Evolutionary conservation across 64 coral and sea anemone species (phyloP), one percentile per base, ranked within the genome.

Genomic region (Pocillopora verrucosa): DNA sequence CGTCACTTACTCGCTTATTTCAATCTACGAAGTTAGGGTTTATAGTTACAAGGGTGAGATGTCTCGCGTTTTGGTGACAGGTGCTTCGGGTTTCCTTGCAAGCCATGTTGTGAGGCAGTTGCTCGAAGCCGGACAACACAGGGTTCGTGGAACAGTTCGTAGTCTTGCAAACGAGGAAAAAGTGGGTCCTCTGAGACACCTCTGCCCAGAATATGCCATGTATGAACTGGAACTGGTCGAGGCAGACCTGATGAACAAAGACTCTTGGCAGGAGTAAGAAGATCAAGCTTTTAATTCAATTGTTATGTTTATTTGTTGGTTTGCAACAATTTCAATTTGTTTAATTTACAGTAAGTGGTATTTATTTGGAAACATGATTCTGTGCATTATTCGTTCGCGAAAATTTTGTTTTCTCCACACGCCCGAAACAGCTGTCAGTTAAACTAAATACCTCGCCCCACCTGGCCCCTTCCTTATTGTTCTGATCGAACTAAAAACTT

Each of bases 71-170:
- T 82, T 98, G 13, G 96, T 99, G 0, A 93, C 96, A 36, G 96
- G 96, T 30, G 93, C 96, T 0, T 88, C 87, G 9, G 96, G 96
- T 5, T 99, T 93, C 82, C 80, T 99, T 4, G 96, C 93, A 10
- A 90, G 93, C 59, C 96, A 99, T 86, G 80, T 99, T 12, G 90
- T 99, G 0, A 80, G 84, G 16, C 88, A 93, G 30, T 79, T 99
- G 16, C 89, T 99, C 16, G 84, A 84, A 57, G 34, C 56, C 22
- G 96, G 83, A 56, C 51, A 80, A 10, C 93, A 82, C 88, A 77
- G 82, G 20, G 96, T 99, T 13, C 90, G 96, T 17, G 96, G 96
- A 60, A 93, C 96, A 16, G 93, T 99, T 4, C 95, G 96, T 36
- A 92, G 87, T 79, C 51, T 93, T 30, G 22, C 74, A 17, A 95